Base-by-base conservation (phyloP, 1,140 invertebrate species). In the Andricus grossulariae region DNA sequence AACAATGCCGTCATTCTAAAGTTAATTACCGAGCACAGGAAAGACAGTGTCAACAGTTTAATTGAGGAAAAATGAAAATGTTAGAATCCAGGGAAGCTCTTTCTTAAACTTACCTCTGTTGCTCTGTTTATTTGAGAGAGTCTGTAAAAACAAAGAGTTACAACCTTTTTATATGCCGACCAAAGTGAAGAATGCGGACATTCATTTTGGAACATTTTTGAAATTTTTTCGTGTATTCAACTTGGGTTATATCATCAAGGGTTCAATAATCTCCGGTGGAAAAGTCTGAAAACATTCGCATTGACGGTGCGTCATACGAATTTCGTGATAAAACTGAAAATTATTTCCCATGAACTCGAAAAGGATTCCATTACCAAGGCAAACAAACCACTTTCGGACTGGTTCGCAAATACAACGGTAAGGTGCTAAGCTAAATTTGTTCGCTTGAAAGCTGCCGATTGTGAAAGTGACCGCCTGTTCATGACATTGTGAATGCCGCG, bases 391-490 rank as follows among this genome's bases (percentile, higher is more conserved):
- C 60, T 39, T 66, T 66, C 5, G 60, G 60, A 66, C 32, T 16
- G 60, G 32, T 66, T 66, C 15, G 60, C 25, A 66, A 66, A 39
- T 66, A 32, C 25, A 39, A 66, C 32, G 25, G 60, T 66, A 66
- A 66, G 60, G 60, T 66, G 60, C 13, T 66, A 66, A 66, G 15
- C 16, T 66, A 66, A 66, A 66, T 66, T 66, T 66, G 60, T 66
- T 66, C 25, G 60, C 32, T 39, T 66, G 32, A 39, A 66, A 66
- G 60, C 60, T 66, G 60, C 60, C 60, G 21, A 66, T 66, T 66
- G 60, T 66, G 60, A 66, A 66, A 66, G 60, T 66, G 60, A 66
- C 32, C 25, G 57, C 25, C 57, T 66, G 60, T 32, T 66, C 60
- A 32, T 66, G 60, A 66, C 60, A 66, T 66, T 66, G 60, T 66